A percentile compares a stretch with the other conserved stretches of the same genome.
These are phyloP conservation scores for Serranus cabrilla DNA, from an alignment of 2,797 vertebrate genomes.

Conservation along the genomic window DNA sequence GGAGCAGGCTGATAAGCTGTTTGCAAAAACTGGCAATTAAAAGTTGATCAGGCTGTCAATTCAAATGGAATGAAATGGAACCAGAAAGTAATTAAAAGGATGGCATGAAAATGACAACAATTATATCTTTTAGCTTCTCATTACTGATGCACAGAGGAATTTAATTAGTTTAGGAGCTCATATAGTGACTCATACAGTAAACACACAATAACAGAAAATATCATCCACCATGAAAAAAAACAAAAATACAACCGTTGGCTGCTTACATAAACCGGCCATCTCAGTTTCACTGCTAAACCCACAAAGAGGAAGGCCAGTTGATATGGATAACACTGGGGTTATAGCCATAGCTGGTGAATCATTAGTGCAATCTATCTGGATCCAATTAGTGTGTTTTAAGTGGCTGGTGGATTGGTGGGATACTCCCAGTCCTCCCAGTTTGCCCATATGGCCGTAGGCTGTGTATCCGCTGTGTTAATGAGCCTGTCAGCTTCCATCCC, in stretches of 20 bases:
- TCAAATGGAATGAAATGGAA: conserved; percentile 90
- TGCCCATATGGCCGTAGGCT: conserved; percentile 82
- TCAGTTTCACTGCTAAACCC: conserved; percentile 36
- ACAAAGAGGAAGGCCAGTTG: conserved; percentile 42
- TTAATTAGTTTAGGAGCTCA: conserved; percentile 83
- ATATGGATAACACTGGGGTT: conserved; percentile 63
- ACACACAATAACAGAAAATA: conserved; percentile 58
- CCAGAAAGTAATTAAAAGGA: conserved; percentile 90
- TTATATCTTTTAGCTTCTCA: conserved; percentile 87
- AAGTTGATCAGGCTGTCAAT: conserved; percentile 88
- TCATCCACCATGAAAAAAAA: conserved; percentile 18
- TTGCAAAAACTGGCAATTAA: conserved; percentile 87
- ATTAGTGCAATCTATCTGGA: conserved; percentile 71
- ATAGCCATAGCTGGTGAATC: conserved; percentile 70
- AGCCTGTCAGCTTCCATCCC: conserved; percentile 79
- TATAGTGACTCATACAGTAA: conserved; percentile 71
- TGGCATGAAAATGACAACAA: conserved; percentile 84
- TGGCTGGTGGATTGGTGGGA: conserved; percentile 72
- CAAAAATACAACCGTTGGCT: neutral
- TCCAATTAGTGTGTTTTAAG: conserved; percentile 86
- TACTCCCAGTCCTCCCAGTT: conserved; percentile 81
- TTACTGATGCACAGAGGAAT: conserved; percentile 81
- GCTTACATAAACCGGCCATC: conserved; percentile 13
- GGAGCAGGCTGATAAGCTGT: conserved; percentile 86
- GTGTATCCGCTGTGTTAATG: conserved; percentile 82